Evolutionary conservation across 2,888 invertebrate species (phyloP), one percentile per base, ranked within the genome.

Genomic region (Papilio demoleus): DNA sequence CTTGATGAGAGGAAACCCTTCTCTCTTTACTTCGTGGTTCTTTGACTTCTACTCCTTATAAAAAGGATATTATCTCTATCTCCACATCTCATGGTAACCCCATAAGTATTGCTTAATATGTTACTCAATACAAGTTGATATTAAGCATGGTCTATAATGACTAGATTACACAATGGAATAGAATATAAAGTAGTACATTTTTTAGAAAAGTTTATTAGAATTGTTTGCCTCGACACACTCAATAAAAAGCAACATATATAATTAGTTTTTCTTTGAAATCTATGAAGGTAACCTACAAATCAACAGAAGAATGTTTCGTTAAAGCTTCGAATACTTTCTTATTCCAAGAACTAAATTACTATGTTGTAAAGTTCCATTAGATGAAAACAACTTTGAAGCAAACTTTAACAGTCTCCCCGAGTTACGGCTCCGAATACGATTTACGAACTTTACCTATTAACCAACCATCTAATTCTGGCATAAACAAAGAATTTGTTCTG

Each of bases 401-500:
- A 65, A 24, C 53, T 65, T n/a, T 50, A 65, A 61, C 60, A 34
- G 47, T 60, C 68, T 45, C 60, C 22, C 62, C 58, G 69, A 70
- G 61, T 65, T 65, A 70, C 56, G 65, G 36, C 45, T 65, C 17
- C 40, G 53, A 64, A n/a, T 56, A 56, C 42, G 65, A 69, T 69
- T 65, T 70, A 62, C 34, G 65, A 70, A 65, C 65, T 69, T 53
- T 60, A 60, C 14, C 65, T 56, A 65, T 69, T 65, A 60, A 59
- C 60, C 64, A 60, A 60, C 45, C 53, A 63, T 56, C 65, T 65
- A 65, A 65, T 65, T 70, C 65, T 70, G 53, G 53, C 22, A 66
- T 68, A 83, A 87, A 88, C 86, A 87, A 87, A 87, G 86, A 82
- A 83, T 81, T 77, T 77, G 79, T 83, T 86, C 79, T 81, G 74